Evolutionary conservation across 2,113 vertebrate genomes (phyloP).

Genomic region (Raja brachyura): DNA sequence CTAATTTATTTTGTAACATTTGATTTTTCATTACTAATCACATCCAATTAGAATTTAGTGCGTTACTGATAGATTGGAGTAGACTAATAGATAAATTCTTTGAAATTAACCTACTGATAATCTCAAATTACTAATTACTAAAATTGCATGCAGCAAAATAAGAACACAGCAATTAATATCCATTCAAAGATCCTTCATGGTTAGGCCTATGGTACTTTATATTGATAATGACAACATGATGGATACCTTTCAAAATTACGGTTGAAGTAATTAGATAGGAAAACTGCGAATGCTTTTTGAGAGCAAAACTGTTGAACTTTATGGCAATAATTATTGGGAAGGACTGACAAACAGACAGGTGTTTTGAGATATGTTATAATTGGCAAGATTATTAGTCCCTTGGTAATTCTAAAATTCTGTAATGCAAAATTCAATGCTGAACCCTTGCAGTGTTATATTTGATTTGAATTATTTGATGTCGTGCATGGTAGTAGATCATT

Average conservation of each 20-base stretch:
- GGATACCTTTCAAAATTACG: neutral
- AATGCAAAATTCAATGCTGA: neutral
- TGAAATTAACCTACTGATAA: neutral
- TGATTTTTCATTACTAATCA: slow-evolving; percentile 10
- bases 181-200: neutral
- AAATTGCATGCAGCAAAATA: neutral
- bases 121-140: neutral
- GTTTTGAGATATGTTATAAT: neutral
- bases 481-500: neutral
- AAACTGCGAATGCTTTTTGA: neutral
- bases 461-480: neutral
- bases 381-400: neutral
- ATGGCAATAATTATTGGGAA: neutral
- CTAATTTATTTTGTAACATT: neutral
- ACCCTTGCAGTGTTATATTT: neutral
- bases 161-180: neutral
- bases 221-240: neutral
- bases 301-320: neutral
- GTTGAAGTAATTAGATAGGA: neutral
- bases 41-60: neutral
- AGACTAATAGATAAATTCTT: neutral
- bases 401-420: neutral
- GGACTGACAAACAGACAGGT: neutral
- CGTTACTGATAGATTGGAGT: neutral
- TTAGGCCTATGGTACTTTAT: neutral